phyloP scores from a whole-genome alignment of 2,797 vertebrate species.

The Notoglanidium macrostoma region DNA sequence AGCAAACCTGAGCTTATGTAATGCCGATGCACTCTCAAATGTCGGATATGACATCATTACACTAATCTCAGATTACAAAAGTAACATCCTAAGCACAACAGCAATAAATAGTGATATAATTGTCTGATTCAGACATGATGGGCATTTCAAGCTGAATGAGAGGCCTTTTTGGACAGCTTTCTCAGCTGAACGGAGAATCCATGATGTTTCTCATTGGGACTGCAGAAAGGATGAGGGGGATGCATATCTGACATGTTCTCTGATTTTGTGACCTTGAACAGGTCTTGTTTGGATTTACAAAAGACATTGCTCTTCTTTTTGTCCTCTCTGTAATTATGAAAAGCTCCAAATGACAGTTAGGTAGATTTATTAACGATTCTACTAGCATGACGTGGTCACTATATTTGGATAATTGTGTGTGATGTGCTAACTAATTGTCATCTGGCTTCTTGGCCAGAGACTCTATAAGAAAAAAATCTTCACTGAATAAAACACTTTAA shows the following conservation, averaged over 20 bases:
- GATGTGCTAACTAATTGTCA: neutral
- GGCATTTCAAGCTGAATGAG: neutral
- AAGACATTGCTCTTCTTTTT: neutral
- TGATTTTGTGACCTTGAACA: constrained; percentile 2
- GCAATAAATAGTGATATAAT: neutral
- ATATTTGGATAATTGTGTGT: constrained; percentile 40
- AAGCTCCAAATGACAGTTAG: neutral
- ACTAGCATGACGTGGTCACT: constrained; percentile 36
- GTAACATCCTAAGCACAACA: neutral
- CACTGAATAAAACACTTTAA: constrained; percentile 16
- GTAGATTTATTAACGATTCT: constrained; percentile 34
- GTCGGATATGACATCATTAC: constrained; percentile 17
- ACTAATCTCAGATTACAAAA: neutral
- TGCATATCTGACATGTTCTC: neutral
- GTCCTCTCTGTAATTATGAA: neutral
- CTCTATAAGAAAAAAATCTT: neutral
- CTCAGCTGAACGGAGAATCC: neutral
- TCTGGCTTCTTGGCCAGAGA: neutral
- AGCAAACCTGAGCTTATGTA: neutral
- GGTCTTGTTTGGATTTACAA: neutral
- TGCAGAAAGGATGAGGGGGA: neutral
- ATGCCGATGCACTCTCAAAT: neutral
- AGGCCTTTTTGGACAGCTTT: neutral
- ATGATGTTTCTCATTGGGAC: neutral
- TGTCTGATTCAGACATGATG: neutral